These are phyloP conservation scores for Triops longicaudatus DNA, from an alignment of 1,140 invertebrate species.

Conservation along the genomic window DNA sequence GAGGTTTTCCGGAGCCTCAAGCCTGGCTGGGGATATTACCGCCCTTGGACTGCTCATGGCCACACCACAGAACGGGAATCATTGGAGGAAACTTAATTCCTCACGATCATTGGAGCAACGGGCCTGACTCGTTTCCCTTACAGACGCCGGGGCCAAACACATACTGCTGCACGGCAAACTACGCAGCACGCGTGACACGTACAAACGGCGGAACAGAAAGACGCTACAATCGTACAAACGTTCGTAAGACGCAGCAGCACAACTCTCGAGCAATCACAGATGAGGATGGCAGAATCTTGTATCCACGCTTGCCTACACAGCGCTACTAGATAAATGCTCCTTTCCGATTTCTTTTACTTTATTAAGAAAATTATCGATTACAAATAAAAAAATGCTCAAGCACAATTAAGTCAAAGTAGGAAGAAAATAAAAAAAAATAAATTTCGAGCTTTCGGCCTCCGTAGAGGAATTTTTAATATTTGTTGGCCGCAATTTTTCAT, in stretches of 20 bases:
- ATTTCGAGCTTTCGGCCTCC: too few relatives aligned
- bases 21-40: neutral
- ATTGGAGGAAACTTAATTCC: conserved; percentile 12
- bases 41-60: conserved; percentile 9
- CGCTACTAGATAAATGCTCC: neutral
- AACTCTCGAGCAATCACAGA: conserved; percentile 4
- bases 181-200: neutral
- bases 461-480: too few relatives aligned
- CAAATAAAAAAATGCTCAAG: too few relatives aligned
- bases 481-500: neutral
- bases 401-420: too few relatives aligned
- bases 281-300: neutral
- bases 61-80: conserved; percentile 10
- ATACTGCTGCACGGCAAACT: neutral
- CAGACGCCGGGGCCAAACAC: too few relatives aligned
- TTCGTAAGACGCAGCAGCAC: neutral
- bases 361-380: too few relatives aligned
- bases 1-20: neutral
- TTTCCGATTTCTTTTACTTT: neutral
- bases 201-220: neutral
- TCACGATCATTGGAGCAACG: conserved; percentile 5
- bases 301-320: neutral
- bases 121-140: neutral
- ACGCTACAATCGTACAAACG: neutral
- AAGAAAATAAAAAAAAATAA: too few relatives aligned